Evolutionary conservation across 2,888 invertebrate genomes (phyloP).

Genomic region (Litoditis marina): DNA sequence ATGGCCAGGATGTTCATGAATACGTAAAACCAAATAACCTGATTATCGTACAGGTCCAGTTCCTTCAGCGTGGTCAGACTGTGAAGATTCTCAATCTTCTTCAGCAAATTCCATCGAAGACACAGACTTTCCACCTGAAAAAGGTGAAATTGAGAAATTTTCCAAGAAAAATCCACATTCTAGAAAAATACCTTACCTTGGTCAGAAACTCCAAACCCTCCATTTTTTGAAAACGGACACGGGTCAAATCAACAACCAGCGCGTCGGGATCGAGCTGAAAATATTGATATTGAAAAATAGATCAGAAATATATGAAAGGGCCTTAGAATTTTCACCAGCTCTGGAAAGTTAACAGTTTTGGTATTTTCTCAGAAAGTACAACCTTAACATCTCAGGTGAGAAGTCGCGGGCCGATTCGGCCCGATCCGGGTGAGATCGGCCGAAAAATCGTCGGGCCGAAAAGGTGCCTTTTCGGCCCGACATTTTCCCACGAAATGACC

Average conservation of each 20-base stretch:
- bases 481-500: no score
- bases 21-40: conserved; percentile 73
- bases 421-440: no score
- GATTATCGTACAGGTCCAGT: conserved; percentile 93
- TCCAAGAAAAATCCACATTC: neutral
- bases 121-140: conserved; percentile 75
- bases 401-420: no score
- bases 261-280: conserved; percentile 5
- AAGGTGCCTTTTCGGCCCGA: no score
- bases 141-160: neutral
- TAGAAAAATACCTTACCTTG: neutral
- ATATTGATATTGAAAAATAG: no score
- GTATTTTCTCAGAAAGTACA: no score
- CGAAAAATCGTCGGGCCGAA: no score
- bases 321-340: no score
- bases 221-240: conserved; percentile 32
- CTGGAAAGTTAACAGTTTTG: no score
- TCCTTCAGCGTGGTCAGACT: conserved; percentile 74
- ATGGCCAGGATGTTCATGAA: no score
- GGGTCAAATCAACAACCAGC: conserved; percentile 31
- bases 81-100: conserved; percentile 85
- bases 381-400: no score
- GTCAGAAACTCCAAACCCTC: conserved; percentile 35
- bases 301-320: no score
- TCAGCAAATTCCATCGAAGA: conserved; percentile 90